Base-by-base conservation (phyloP, 2,888 invertebrate species). In the Odontocolon sp. region DNA sequence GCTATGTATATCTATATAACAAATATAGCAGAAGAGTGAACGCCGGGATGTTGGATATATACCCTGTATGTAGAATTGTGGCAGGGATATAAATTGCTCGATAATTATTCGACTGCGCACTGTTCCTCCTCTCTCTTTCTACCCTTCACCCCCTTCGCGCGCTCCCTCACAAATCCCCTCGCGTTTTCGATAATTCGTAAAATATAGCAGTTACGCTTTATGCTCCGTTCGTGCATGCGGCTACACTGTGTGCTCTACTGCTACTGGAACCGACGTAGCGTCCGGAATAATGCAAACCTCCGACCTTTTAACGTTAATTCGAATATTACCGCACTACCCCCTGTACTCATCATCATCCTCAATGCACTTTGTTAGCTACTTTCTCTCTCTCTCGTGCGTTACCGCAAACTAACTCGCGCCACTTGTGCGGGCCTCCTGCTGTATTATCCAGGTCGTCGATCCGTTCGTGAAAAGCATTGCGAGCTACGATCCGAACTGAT, bases 91-190 rank as follows among this genome's bases (percentile, higher is more conserved):
- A 82, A 83, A 84, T 84, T 82, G 80, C 73, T 70, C 64, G 80
- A 83, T 85, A 84, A 85, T 84, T 84, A 84, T 83, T 85, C 81
- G 64, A 68, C 70, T 78, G 74, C 57, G 45, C 38, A 66, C 38
- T 36, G 28, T n/a, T 14, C 3, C 26, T 33, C 36, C 23, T n/a
- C 57, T 3, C 5, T 26, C 18, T 50, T 2, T 64, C 40, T 33
- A 28, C 47, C 31, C 33, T 47, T 52, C 33, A 9, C 36, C 11
- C 21, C 42, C 18, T 42, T 11, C 9, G 38, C 28, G 21, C 69
- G 56, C 54, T n/a, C 26, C 21, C 9, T 28, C 8, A 6, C 45
- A 38, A 18, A 56, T 57, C 23, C 16, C 42, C 52, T 42, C 61
- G 42, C 28, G 33, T 31, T 73, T 66, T 57, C 72, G 70, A 79